phyloP scores from a whole-genome alignment of 2,113 vertebrate genomes.

The Varanus salvator region DNA sequence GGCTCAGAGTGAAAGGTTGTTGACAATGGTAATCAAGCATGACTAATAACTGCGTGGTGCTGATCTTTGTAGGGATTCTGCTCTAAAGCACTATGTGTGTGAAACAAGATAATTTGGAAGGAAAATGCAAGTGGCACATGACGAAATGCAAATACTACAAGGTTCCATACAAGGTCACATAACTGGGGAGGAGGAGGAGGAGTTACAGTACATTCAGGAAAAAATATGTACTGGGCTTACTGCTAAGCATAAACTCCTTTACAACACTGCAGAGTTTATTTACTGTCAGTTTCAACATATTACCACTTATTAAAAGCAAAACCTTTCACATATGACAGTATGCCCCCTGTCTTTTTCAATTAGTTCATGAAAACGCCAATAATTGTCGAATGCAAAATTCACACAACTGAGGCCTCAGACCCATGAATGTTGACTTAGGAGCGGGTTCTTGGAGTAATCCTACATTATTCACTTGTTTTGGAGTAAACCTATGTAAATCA shows the following conservation, averaged over 20 bases:
- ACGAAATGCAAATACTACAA: not conserved
- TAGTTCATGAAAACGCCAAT: not conserved
- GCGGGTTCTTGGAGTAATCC: too few relatives aligned
- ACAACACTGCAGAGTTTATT: not conserved
- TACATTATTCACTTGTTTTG: too few relatives aligned
- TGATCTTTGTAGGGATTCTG: slow-evolving; percentile 55
- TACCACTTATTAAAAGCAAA: not conserved
- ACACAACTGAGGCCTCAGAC: not conserved
- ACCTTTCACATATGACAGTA: not conserved
- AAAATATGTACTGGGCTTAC: not conserved
- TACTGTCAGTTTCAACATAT: not conserved
- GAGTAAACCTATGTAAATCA: not conserved
- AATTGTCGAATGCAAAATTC: not conserved
- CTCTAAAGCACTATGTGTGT: slow-evolving; percentile 46
- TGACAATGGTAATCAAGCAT: slow-evolving; percentile 62
- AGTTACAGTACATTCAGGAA: not conserved
- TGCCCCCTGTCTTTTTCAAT: not conserved
- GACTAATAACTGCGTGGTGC: slow-evolving; percentile 46
- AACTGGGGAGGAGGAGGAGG: not conserved
- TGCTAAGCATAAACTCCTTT: not conserved
- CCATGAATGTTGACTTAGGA: not conserved
- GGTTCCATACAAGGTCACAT: fast-evolving
- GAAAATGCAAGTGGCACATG: not conserved
- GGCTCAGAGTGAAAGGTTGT: slow-evolving; percentile 42
- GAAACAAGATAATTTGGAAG: slow-evolving; percentile 48